Base-by-base conservation (phyloP, 2,888 invertebrate genomes). In the Tenthredo livida region DNA sequence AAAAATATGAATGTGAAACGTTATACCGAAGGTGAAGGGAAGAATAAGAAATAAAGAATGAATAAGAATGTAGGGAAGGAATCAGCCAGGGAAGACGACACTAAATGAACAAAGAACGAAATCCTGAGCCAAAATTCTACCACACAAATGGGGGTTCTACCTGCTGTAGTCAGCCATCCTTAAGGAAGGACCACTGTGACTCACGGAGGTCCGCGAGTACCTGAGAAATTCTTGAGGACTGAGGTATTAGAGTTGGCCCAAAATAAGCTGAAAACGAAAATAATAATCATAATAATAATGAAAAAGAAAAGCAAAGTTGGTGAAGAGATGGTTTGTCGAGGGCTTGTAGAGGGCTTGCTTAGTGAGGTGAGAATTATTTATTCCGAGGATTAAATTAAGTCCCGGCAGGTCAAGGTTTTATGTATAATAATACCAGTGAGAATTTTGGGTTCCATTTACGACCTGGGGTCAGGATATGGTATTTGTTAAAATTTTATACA, bases 331-430 rank as follows among this genome's bases (percentile, higher is more conserved):
- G 17, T 40, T 7, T 40, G 25, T 37, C 10, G n/a, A 73, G 43
- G 73, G 17, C 15, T 7, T 40, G 25, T 37, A 10, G 40, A 73
- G 43, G 73, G 43, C 43, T 21, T 80, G 61, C 37, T 61, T 61
- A 37, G 61, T 40, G 37, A 61, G 40, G 78, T 37, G 58, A 80
- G 80, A 58, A 80, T 61, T 40, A 80, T 80, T 80, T 37, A 61
- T 77, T 77, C 54, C 50, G n/a, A 33, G 77, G 77, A 77, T 33
- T 77, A 17, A 47, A 73, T 73, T 25, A 29, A 73, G 40, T 21
- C 25, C 77, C 29, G 25, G 6, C 15, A 29, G 17, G 50, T 77
- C 77, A 47, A 54, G 50, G 29, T 50, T 29, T 54, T 7, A 9
- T 29, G 2, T 33, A 15, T 77, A 47, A 50, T 54, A 50, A 54